A percentile compares a stretch with the other conserved stretches of the same genome.
Conservation (phyloP, 2,797 vertebrate species). For the Gadopsis marmoratus region DNA sequence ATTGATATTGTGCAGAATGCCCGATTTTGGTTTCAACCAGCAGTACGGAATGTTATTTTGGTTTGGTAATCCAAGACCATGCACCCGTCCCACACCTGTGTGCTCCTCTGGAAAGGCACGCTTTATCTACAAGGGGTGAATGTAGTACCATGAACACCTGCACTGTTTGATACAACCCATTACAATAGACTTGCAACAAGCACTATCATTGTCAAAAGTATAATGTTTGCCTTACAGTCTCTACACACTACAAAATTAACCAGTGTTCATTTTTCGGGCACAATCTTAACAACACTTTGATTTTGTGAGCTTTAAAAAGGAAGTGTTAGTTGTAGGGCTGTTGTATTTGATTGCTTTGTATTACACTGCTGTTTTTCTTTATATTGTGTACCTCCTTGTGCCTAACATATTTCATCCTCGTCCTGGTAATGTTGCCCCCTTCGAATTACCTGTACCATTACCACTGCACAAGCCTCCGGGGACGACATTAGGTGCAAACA, state of each 20-base stretch:
- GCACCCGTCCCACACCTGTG: neutral
- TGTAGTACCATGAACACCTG: neutral
- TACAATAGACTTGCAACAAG: neutral
- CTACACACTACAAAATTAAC: constrained; percentile 2
- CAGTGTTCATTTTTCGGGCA: constrained; percentile 3
- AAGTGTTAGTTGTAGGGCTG: neutral
- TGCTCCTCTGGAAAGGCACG: neutral
- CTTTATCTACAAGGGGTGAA: neutral
- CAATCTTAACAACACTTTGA: constrained; percentile 4
- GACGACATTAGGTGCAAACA: neutral
- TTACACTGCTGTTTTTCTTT: neutral
- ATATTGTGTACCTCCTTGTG: neutral
- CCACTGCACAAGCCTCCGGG: neutral
- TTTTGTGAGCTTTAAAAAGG: neutral
- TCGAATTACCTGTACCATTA: constrained; percentile 2
- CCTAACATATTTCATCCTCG: neutral
- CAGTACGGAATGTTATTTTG: neutral
- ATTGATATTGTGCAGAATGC: neutral
- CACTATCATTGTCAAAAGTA: neutral
- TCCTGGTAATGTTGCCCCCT: constrained; percentile 1
- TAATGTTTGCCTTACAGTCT: neutral
- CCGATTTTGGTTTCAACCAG: neutral
- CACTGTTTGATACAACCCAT: neutral
- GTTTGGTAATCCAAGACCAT: neutral
- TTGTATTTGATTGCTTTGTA: neutral